These are phyloP conservation scores for Folsomia manolachei DNA, from an alignment of 2,888 invertebrate genomes.

Conservation along the genomic window DNA sequence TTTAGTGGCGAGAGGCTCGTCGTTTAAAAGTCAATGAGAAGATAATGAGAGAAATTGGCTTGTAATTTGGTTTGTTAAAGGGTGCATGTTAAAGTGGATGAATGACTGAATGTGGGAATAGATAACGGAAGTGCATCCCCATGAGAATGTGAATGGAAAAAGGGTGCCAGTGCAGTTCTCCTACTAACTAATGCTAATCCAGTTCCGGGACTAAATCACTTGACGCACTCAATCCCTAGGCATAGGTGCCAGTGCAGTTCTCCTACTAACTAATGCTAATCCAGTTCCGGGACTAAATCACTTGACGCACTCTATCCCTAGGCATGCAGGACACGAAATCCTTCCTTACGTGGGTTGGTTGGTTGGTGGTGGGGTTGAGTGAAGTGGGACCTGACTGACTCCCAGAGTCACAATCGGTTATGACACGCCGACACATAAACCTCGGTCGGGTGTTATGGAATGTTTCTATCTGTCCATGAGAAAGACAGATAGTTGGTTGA, in stretches of 20 bases:
- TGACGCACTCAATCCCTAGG: conserved; percentile 12
- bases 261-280: conserved; percentile 32
- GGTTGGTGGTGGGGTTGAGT: background rate
- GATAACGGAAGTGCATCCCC: conserved; percentile 23
- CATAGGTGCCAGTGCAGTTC: too few species aligned
- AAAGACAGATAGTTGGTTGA: background rate
- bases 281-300: conserved; percentile 33
- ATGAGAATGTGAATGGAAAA: conserved; percentile 23
- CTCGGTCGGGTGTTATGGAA: conserved; percentile 9
- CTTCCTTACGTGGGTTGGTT: background rate
- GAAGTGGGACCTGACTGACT: conserved; percentile 1
- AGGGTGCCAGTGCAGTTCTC: background rate
- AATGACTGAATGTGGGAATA: conserved; percentile 20
- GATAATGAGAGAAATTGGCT: conserved; percentile 26
- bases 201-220: conserved; percentile 33
- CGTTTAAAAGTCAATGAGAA: conserved; percentile 17
- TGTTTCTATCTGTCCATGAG: conserved; percentile 1
- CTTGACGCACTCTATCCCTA: conserved; percentile 16
- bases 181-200: conserved; percentile 23
- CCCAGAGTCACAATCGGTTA: conserved; percentile 11
- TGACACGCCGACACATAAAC: conserved; percentile 22
- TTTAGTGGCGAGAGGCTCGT: background rate
- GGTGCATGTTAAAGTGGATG: conserved; percentile 23
- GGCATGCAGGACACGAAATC: too few species aligned
- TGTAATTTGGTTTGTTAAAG: conserved; percentile 14